Conservation (phyloP, 1,140 invertebrate genomes). For the Sarcophaga bullata region DNA sequence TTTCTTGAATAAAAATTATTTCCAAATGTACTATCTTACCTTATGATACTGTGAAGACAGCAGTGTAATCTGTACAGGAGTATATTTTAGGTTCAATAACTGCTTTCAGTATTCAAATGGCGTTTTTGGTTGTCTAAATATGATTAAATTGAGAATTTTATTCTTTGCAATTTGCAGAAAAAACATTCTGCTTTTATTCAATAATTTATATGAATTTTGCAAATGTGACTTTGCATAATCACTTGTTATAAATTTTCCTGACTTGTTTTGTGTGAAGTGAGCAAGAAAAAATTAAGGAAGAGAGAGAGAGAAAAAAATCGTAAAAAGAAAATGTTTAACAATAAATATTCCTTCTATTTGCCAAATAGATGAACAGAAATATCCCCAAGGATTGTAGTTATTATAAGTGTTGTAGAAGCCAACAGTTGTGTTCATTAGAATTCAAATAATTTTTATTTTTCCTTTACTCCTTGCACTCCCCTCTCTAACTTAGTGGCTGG, state of each 20-base stretch:
- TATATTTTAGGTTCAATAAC: too few relatives aligned
- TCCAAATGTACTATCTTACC: too few relatives aligned
- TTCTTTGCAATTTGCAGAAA: not conserved
- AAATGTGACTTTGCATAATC: conserved; percentile 40
- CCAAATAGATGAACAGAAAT: not conserved
- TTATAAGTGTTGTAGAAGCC: not conserved
- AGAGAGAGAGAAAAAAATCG: too few relatives aligned
- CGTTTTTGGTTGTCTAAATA: too few relatives aligned
- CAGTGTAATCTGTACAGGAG: too few relatives aligned
- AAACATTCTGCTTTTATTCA: not conserved
- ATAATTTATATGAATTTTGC: conserved; percentile 39
- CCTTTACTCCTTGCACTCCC: not conserved
- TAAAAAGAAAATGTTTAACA: not conserved
- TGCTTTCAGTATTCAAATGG: too few relatives aligned
- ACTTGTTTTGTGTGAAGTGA: not conserved
- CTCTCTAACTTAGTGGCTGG: not conserved
- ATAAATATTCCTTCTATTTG: conserved; percentile 23
- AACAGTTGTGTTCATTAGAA: conserved; percentile 2
- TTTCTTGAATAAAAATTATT: too few relatives aligned
- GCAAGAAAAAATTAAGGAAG: not conserved
- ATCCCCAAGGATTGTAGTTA: conserved; percentile 26
- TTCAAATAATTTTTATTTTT: not conserved
- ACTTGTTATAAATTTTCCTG: conserved; percentile 33
- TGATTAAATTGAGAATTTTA: conserved; percentile 14
- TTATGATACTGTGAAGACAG: too few relatives aligned